phyloP scores from a whole-genome alignment of 2,888 invertebrate species.

The Megaustenia siamemsis region DNA sequence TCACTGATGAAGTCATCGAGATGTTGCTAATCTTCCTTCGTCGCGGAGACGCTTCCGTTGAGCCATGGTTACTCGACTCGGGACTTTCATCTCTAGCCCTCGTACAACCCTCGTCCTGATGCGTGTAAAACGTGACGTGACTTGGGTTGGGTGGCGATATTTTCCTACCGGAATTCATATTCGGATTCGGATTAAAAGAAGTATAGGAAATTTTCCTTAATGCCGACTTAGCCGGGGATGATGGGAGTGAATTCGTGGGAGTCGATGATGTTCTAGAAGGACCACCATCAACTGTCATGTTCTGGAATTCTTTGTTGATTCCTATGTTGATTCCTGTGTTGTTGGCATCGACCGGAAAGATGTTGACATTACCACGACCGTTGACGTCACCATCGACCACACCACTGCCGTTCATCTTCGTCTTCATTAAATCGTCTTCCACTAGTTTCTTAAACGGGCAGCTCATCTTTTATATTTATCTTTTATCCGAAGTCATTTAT shows the following conservation, averaged over 20 bases:
- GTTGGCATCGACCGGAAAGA: neutral
- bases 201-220: conserved; percentile 46
- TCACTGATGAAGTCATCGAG: conserved; percentile 67
- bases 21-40: conserved; percentile 68
- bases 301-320: neutral
- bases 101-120: neutral
- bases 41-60: conserved; percentile 54
- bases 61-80: conserved; percentile 55
- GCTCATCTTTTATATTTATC: conserved; percentile 32
- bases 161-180: conserved; percentile 29
- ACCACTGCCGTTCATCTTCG: neutral
- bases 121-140: conserved; percentile 51
- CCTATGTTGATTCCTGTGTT: neutral
- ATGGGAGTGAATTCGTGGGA: neutral
- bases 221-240: conserved; percentile 26
- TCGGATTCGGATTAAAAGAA: neutral
- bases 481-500: no score
- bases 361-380: neutral
- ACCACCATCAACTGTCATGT: no score
- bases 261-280: neutral
- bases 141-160: conserved; percentile 43
- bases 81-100: conserved; percentile 26
- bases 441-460: conserved; percentile 46
- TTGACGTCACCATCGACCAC: neutral
- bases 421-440: conserved; percentile 38